Base-by-base conservation (phyloP, 2,888 invertebrate genomes). In the Troilus luridus region DNA sequence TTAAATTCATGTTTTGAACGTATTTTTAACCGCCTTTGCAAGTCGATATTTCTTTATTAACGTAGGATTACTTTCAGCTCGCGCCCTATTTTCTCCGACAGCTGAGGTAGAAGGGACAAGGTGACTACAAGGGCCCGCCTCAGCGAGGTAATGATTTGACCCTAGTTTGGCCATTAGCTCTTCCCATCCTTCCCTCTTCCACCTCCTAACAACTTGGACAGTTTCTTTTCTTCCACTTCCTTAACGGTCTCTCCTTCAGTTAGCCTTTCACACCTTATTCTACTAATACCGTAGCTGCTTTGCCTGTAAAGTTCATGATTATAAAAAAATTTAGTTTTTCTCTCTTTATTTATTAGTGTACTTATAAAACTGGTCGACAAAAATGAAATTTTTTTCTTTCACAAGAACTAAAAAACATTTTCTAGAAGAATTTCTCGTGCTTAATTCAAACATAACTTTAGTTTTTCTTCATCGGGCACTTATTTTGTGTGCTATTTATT, bases 151-250 rank as follows among this genome's bases (percentile, higher is more conserved):
- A 77, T 77, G 72, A 77, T 77, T 77, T 41, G 72, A 77, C 17
- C 72, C 27, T 41, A 77, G 72, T 41, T 77, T 77, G 72, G 27
- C 72, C 72, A 77, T 77, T 77, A 77, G 72, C 27, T 19, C 17
- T 5, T 72, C 54, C 81, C 81, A 81, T 19, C 81, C 81, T 81
- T 54, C 17, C 1, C 41, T 21, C 81, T 56, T 21, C 81, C 81
- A n/a, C 85, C 85, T 85, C 85, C 85, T 58, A 56, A 85, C 85
- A 56, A 85, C 85, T 85, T 85, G n/a, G 81, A 54, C 81, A 81
- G 54, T 85, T 81, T 58, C 56, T 58, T 85, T 85, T 58, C 85
- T 85, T 58, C 85, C 85, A 85, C n/a, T 85, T 58, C n/a, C 85
- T 7, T 85, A 85, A 56, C 85, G 85, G 56, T n/a, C 85, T 85